A percentile compares a stretch with the other conserved stretches of the same genome.
phyloP scores from a whole-genome alignment of 2,113 vertebrate genomes.

The Myrmecophaga tridactyla region DNA sequence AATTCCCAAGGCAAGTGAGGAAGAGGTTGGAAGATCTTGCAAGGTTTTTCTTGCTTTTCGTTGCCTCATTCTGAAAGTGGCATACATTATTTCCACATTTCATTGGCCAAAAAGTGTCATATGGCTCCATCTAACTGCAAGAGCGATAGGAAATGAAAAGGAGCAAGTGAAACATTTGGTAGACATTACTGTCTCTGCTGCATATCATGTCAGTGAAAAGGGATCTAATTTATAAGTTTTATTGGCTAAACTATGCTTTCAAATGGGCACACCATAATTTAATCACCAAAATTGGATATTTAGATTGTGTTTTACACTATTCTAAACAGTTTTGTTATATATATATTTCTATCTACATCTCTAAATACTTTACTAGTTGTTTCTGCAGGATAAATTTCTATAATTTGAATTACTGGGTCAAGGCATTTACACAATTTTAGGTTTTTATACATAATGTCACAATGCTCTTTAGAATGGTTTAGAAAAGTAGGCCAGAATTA shows the following conservation, averaged over 20 bases:
- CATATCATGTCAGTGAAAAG: neutral
- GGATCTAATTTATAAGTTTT: neutral
- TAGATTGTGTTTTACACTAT: neutral
- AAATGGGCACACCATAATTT: neutral
- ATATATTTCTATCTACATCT: neutral
- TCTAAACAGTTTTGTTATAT: neutral
- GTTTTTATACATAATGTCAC: conserved; percentile 18
- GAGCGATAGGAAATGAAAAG: neutral
- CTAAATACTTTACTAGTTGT: neutral
- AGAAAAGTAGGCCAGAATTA: neutral
- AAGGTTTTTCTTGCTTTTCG: neutral
- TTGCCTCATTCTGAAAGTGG: neutral
- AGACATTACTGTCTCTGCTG: neutral
- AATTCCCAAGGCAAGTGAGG: neutral
- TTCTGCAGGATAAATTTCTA: conserved; percentile 13
- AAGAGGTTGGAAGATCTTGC: neutral
- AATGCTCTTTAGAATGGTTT: neutral
- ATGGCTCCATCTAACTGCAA: neutral
- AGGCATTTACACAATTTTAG: neutral
- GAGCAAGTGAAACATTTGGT: neutral
- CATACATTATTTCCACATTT: neutral
- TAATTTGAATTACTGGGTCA: neutral
- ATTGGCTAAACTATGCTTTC: neutral
- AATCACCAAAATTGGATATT: neutral
- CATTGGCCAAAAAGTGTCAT: neutral